Base-by-base conservation (phyloP, 2,113 vertebrate genomes). In the Crotophaga sulcirostris region DNA sequence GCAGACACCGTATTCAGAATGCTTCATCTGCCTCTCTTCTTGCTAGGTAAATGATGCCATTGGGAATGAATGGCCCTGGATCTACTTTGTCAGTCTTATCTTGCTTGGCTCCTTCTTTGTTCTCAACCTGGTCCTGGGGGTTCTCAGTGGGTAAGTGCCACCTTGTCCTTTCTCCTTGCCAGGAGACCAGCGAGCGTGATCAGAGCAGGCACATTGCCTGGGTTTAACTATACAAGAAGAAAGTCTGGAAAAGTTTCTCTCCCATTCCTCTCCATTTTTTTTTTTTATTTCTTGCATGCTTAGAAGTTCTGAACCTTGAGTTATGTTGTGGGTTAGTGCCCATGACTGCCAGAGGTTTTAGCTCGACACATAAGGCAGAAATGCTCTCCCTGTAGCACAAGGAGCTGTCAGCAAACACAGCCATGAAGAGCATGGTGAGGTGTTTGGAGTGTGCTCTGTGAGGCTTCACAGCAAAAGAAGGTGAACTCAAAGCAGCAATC, bases 11-110 rank as follows among this genome's bases (percentile, higher is more conserved):
- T 55, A 33, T 63, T 68, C 56, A 44, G n/a, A 28, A 42, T 54
- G 54, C 29, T 94, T 81, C 54, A 34, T 11, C 36, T 82, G 40
- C 44, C 12, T 73, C 67, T 92, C n/a, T 94, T 42, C 83, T 96
- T 36, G 90, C 86, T 97, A 99, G 99, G 98, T 99, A 21, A 99
- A 99, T 18, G 99, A 99, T 73, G 99, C 99, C 90, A 99, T 99
- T 34, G 99, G 99, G 34, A 99, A 99, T 11, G 98, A 99, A 86
- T 99, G 99, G 99, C 99, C 99, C 21, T 99, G 99, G 99, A 97
- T 99, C 93, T 99, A 99, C 95, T 99, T 99, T 38, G 98, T 99
- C 96, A 98, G 98, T 63, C 98, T 99, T 75, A 99, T 99, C 82
- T 97, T 99, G 49, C 94, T 99, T 44, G 99, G 99, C 9, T 99